phyloP scores from a whole-genome alignment of 2,113 vertebrate genomes.

The Muntiacus reevesi region DNA sequence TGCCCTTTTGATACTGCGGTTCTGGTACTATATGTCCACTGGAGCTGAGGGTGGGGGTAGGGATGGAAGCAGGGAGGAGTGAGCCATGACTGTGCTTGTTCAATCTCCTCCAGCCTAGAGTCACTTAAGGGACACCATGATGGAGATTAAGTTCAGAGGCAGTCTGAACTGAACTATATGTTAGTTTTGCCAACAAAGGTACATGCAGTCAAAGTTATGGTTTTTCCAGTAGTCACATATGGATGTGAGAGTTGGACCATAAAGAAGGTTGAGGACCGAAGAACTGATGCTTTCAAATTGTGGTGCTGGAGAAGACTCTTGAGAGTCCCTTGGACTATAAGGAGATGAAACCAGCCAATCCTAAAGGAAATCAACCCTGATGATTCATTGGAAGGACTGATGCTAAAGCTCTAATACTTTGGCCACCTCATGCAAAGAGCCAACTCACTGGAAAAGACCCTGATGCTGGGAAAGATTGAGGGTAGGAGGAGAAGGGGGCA shows the following conservation, averaged over 20 bases:
- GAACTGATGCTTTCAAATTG: neutral
- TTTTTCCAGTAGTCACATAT: neutral
- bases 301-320: neutral
- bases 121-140: neutral
- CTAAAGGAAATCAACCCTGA: neutral
- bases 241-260: neutral
- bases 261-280: neutral
- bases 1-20: rapidly evolving
- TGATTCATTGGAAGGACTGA: neutral
- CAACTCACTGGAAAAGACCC: neutral
- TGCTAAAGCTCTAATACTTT: neutral
- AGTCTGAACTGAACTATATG: neutral
- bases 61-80: neutral
- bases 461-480: neutral
- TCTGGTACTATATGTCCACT: rapidly evolving
- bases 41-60: neutral
- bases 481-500: neutral
- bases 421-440: neutral
- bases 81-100: neutral
- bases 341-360: neutral
- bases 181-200: neutral
- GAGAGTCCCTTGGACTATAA: neutral
- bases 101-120: neutral
- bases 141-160: neutral
- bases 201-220: neutral